phyloP scores from a whole-genome alignment of 2,797 vertebrate species.

The Hypotaenidia philippensis region DNA sequence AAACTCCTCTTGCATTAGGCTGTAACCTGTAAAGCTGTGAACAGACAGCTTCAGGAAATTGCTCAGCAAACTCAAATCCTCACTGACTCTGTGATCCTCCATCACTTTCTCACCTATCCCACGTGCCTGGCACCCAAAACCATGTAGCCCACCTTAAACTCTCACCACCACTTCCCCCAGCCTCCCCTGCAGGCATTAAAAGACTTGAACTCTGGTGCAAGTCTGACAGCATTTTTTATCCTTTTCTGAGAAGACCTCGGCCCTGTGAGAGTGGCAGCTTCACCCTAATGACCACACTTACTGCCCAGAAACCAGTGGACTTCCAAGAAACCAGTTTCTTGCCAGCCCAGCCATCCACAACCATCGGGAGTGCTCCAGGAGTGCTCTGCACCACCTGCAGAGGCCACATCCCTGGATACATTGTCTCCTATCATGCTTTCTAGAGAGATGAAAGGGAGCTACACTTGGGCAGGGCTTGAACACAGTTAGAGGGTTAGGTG shows the following conservation, averaged over 20 bases:
- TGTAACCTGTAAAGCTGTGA: background rate
- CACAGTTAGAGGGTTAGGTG: background rate
- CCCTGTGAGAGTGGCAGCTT: background rate
- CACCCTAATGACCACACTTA: background rate
- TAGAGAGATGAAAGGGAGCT: background rate
- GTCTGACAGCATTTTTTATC: background rate
- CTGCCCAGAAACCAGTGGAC: background rate
- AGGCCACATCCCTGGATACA: background rate
- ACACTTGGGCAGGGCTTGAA: background rate
- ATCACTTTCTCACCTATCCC: background rate
- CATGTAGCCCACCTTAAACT: background rate
- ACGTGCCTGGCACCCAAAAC: background rate
- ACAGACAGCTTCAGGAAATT: background rate
- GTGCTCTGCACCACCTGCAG: background rate
- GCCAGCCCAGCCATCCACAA: background rate
- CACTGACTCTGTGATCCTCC: background rate
- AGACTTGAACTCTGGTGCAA: background rate
- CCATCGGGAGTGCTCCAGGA: background rate
- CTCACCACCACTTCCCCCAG: background rate
- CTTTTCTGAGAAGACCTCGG: background rate
- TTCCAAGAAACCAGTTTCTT: background rate
- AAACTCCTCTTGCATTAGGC: background rate
- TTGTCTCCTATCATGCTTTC: background rate
- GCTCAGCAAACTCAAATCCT: background rate
- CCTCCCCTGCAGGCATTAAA: background rate